These are phyloP conservation scores for Struthio camelus DNA, from an alignment of 2,113 vertebrate genomes.

Conservation along the genomic window DNA sequence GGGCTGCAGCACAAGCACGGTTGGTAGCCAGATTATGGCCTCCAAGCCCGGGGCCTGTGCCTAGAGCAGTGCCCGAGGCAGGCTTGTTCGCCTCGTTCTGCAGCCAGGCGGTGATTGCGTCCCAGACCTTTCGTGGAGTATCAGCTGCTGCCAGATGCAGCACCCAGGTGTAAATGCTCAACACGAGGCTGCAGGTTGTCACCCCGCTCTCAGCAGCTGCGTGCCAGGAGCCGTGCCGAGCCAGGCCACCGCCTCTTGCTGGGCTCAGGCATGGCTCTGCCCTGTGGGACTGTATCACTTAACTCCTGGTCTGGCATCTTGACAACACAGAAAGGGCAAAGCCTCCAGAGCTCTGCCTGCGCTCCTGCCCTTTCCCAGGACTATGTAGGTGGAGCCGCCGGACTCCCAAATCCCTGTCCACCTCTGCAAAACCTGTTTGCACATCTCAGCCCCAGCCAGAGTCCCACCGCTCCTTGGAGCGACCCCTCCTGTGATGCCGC, in stretches of 20 bases:
- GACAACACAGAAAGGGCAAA: background rate
- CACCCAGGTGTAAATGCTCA: background rate
- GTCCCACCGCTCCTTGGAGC: background rate
- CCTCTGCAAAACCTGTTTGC: background rate
- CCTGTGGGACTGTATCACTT: background rate
- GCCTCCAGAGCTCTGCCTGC: background rate
- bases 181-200: background rate
- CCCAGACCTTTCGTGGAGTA: background rate
- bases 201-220: too few relatives aligned
- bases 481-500: accelerated
- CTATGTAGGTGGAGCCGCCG: background rate
- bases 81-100: too few relatives aligned
- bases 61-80: background rate
- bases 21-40: too few relatives aligned
- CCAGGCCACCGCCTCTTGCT: too few relatives aligned
- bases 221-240: background rate
- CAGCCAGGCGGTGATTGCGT: background rate
- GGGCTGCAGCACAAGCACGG: background rate
- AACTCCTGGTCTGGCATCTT: background rate
- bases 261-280: too few relatives aligned
- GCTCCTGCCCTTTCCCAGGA: background rate
- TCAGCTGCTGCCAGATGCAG: background rate
- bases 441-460: background rate
- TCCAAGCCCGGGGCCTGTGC: too few relatives aligned
- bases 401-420: background rate